Evolutionary conservation across 2,113 vertebrate genomes (phyloP).

Genomic region (Dinomys branickii): DNA sequence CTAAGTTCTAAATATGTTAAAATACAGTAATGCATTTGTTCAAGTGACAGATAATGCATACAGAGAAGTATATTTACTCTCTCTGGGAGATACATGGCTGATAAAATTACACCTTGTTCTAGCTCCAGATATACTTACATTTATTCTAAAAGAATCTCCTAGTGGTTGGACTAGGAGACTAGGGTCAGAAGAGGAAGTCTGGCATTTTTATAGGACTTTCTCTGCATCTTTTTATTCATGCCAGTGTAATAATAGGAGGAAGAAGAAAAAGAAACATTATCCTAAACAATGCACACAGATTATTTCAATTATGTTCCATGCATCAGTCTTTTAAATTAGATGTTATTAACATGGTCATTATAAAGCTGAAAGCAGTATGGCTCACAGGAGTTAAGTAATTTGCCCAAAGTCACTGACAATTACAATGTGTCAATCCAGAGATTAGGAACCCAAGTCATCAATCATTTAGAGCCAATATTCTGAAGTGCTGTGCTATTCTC

Average conservation of each 20-base stretch:
- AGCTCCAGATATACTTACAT: neutral
- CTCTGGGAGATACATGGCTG: neutral
- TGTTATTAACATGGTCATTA: neutral
- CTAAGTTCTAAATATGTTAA: neutral
- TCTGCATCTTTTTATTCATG: neutral
- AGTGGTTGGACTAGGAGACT: neutral
- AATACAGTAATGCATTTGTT: neutral
- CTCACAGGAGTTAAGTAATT: neutral
- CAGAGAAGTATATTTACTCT: neutral
- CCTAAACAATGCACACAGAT: neutral
- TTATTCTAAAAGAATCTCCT: conserved; percentile 9
- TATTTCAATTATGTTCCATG: neutral
- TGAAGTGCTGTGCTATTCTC: neutral
- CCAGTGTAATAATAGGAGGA: neutral
- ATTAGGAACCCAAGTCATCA: neutral
- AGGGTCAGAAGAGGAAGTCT: neutral
- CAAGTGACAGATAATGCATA: neutral
- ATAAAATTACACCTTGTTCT: neutral
- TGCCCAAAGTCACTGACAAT: neutral
- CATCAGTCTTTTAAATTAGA: neutral
- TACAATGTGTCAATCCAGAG: neutral
- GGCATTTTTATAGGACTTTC: neutral
- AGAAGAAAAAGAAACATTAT: neutral
- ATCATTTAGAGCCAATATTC: neutral
- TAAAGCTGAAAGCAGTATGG: neutral